phyloP scores from a whole-genome alignment of 2,888 invertebrate genomes.

The Agriopis aurantiaria region DNA sequence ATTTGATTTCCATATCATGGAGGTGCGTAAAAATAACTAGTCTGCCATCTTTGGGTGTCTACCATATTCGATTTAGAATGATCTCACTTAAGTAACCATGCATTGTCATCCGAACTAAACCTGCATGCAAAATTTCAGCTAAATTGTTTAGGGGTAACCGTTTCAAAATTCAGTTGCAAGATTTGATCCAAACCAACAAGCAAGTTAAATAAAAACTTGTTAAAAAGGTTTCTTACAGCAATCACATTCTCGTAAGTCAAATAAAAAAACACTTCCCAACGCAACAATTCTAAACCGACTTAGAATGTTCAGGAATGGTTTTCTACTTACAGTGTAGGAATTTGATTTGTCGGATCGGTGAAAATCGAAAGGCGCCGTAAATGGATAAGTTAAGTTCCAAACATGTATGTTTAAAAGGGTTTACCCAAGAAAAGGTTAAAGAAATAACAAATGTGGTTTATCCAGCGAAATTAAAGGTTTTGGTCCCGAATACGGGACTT shows the following conservation, averaged over 20 bases:
- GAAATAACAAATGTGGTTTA: conserved; percentile 62
- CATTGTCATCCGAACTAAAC: too few relatives aligned
- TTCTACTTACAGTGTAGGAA: conserved; percentile 17
- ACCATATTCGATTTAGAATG: too few relatives aligned
- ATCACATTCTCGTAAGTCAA: conserved; percentile 19
- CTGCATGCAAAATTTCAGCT: too few relatives aligned
- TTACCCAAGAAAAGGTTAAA: conserved; percentile 55
- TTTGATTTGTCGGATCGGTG: conserved; percentile 33
- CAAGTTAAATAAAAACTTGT: too few relatives aligned
- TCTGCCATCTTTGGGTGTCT: too few relatives aligned
- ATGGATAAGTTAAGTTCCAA: conserved; percentile 43
- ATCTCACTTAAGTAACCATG: too few relatives aligned
- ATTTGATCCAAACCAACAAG: too few relatives aligned
- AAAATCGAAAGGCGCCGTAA: conserved; percentile 33
- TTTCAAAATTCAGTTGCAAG: too few relatives aligned
- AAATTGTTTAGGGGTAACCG: too few relatives aligned
- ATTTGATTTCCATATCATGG: too few relatives aligned
- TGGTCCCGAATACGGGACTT: conserved; percentile 43
- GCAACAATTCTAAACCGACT: conserved; percentile 24
- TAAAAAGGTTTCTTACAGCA: conserved; percentile 3
- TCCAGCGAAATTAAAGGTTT: conserved; percentile 57
- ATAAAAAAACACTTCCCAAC: conserved; percentile 30
- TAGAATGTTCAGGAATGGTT: conserved; percentile 20
- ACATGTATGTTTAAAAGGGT: conserved; percentile 54
- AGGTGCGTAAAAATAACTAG: too few relatives aligned